Evolutionary conservation across 1,140 invertebrate species (phyloP).

Genomic region (Panagrolaimus sp.): DNA sequence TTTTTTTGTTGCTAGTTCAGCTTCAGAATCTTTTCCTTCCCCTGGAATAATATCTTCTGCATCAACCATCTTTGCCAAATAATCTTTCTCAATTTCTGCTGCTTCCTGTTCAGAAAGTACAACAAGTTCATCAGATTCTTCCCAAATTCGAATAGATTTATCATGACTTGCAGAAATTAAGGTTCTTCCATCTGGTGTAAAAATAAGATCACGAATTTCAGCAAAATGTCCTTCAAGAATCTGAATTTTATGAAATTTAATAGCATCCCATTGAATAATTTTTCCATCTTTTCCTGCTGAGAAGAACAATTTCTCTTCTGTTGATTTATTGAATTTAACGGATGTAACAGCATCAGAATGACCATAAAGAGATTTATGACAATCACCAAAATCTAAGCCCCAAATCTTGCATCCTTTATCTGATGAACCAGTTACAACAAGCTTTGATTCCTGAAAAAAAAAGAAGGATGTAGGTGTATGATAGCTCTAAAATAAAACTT

Average conservation of each 20-base stretch:
- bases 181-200: slow-evolving; percentile 28
- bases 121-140: slow-evolving; percentile 78
- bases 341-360: slow-evolving; percentile 84
- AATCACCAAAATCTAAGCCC: slow-evolving; percentile 97
- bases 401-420: slow-evolving; percentile 95
- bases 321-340: slow-evolving; percentile 73
- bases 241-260: slow-evolving; percentile 69
- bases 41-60: slow-evolving; percentile 65
- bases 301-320: slow-evolving; percentile 82
- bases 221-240: slow-evolving; percentile 66
- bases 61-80: slow-evolving; percentile 57
- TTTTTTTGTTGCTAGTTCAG: slow-evolving; percentile 77
- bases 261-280: slow-evolving; percentile 82
- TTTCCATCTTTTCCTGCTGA: slow-evolving; percentile 84
- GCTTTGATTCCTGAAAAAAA: slow-evolving; percentile 71
- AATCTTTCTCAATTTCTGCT: slow-evolving; percentile 57
- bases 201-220: slow-evolving; percentile 44
- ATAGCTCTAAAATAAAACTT: not conserved
- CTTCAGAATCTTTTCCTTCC: slow-evolving; percentile 63
- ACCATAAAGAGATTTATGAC: slow-evolving; percentile 69
- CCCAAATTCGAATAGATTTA: slow-evolving; percentile 76
- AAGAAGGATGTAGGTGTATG: not conserved
- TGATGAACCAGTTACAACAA: slow-evolving; percentile 85
- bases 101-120: slow-evolving; percentile 86
- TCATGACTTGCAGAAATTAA: slow-evolving; percentile 77